A percentile compares a stretch with the other conserved stretches of the same genome.
Evolutionary conservation across 2,888 invertebrate genomes (phyloP).

Genomic region (Trissonchulus latispiculum): DNA sequence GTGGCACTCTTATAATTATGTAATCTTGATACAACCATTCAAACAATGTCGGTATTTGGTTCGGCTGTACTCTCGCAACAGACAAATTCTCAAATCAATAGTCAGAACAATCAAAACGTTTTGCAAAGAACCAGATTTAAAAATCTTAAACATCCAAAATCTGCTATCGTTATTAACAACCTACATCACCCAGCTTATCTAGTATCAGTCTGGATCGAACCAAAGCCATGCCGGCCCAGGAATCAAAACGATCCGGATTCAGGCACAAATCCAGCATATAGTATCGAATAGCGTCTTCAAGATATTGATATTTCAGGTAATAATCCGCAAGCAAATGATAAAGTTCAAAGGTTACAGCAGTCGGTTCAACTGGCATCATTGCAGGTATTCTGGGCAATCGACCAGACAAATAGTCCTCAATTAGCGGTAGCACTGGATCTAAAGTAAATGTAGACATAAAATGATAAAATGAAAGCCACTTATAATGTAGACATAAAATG

Average conservation of each 20-base stretch:
- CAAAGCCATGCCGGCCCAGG: slow-evolving; percentile 83
- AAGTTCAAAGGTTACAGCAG: slow-evolving; percentile 53
- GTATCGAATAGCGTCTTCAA: slow-evolving; percentile 61
- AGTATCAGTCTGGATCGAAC: slow-evolving; percentile 58
- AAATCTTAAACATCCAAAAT: no score
- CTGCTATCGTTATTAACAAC: no score
- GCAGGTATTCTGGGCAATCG: neutral
- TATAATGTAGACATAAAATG: no score
- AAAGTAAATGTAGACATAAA: slow-evolving; percentile 9
- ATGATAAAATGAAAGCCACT: no score
- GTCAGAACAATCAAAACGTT: no score
- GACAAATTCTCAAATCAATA: no score
- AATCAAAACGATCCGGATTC: slow-evolving; percentile 65
- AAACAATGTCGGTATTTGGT: no score
- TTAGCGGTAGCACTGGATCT: neutral
- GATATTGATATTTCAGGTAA: slow-evolving; percentile 76
- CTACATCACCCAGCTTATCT: slow-evolving; percentile 63
- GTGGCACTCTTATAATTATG: no score
- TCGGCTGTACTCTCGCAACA: no score
- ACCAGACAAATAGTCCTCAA: slow-evolving; percentile 12
- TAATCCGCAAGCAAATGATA: slow-evolving; percentile 86
- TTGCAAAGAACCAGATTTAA: no score
- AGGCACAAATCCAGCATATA: slow-evolving; percentile 72
- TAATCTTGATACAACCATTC: no score
- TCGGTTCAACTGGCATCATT: neutral